Conservation (phyloP, 1,140 invertebrate species). For the Calycopis cecrops region DNA sequence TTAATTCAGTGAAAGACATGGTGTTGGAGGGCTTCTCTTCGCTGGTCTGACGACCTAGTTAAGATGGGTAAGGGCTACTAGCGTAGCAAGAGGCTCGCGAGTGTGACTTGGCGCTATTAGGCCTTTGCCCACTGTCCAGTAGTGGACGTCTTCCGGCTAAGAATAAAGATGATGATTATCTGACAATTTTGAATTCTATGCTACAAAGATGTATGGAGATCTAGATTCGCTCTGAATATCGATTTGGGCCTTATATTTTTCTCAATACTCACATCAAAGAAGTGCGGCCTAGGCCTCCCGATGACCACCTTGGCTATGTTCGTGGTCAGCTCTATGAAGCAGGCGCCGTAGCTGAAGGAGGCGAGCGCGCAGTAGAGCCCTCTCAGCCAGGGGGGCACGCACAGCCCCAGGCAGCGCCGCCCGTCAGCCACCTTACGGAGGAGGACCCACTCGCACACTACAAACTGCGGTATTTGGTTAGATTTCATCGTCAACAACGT, state of each 20-base stretch:
- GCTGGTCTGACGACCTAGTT: too few relatives aligned
- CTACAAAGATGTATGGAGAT: background rate
- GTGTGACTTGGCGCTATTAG: too few relatives aligned
- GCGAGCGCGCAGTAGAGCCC: conserved; percentile 82
- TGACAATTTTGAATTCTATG: background rate
- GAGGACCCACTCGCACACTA: conserved; percentile 77
- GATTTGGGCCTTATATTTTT: too few relatives aligned
- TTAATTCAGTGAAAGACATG: too few relatives aligned
- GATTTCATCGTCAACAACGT: background rate
- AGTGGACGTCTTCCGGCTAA: too few relatives aligned
- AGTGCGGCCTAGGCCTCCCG: conserved; percentile 93
- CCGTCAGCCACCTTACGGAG: conserved; percentile 56
- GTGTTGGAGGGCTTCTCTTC: too few relatives aligned
- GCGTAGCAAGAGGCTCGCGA: too few relatives aligned
- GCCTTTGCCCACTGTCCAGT: too few relatives aligned
- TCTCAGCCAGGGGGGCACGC: conserved; percentile 81
- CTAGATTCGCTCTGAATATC: too few relatives aligned
- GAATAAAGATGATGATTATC: too few relatives aligned
- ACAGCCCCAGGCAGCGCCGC: conserved; percentile 68
- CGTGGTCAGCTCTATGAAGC: conserved; percentile 85
- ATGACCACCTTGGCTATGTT: conserved; percentile 94
- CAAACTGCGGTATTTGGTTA: conserved; percentile 70
- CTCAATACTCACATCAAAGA: conserved; percentile 78
- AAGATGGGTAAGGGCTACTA: too few relatives aligned
- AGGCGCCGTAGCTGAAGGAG: conserved; percentile 87